These are phyloP conservation scores for Venustaconcha ellipsiformis DNA, from an alignment of 1,140 invertebrate genomes.

Conservation along the genomic window DNA sequence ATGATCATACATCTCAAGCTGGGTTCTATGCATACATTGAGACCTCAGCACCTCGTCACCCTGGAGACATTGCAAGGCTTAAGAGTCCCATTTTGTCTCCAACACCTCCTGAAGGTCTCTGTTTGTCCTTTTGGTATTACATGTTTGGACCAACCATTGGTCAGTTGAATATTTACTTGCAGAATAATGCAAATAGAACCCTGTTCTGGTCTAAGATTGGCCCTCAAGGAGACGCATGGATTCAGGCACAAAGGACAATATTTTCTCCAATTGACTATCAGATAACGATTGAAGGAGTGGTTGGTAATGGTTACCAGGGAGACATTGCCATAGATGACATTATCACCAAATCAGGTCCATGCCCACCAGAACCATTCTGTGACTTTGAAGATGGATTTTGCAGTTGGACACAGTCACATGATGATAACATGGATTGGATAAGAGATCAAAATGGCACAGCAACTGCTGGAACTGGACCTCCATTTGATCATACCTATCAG, in stretches of 20 bases:
- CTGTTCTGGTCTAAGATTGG: conserved; percentile 45
- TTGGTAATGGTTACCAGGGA: conserved; percentile 46
- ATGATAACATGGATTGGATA: conserved; percentile 61
- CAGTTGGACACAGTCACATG: conserved; percentile 43
- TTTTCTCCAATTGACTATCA: conserved; percentile 35
- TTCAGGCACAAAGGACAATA: conserved; percentile 37
- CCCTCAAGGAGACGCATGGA: conserved; percentile 49
- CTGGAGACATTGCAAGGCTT: conserved; percentile 80
- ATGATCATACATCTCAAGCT: conserved; percentile 51
- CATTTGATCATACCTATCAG: conserved; percentile 78
- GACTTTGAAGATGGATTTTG: conserved; percentile 60
- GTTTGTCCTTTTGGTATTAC: conserved; percentile 77
- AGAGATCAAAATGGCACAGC: conserved; percentile 53
- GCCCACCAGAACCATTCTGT: conserved; percentile 43
- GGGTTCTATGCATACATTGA: conserved; percentile 57
- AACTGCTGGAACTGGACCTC: conserved; percentile 79
- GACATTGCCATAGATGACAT: conserved; percentile 65
- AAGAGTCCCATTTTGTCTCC: conserved; percentile 52
- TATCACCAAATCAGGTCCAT: conserved; percentile 61
- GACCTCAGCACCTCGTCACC: conserved; percentile 44
- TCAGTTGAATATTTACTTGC: conserved; percentile 32
- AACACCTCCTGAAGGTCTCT: conserved; percentile 46
- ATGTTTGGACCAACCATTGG: conserved; percentile 76
- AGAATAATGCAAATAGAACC: conserved; percentile 26
- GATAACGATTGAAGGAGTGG: conserved; percentile 41